Conservation (phyloP, 2,797 vertebrate species). For the Pangasius sanitwongsei region DNA sequence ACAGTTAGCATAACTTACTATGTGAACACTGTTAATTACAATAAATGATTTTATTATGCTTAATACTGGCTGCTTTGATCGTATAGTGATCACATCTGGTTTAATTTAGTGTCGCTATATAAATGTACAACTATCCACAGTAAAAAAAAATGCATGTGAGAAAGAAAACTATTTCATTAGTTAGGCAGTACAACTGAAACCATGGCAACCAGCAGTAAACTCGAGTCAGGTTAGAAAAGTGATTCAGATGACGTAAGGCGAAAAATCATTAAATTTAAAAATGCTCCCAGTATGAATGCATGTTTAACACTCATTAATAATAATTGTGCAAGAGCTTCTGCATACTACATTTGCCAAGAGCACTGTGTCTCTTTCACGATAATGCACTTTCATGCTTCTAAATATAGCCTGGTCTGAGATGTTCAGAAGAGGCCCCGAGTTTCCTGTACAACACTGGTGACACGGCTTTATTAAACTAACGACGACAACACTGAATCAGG, state of each 20-base stretch:
- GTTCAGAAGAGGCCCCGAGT: conserved; percentile 50
- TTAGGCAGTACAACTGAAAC: neutral
- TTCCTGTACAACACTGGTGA: conserved; percentile 56
- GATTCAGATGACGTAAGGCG: neutral
- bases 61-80: neutral
- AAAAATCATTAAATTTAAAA: neutral
- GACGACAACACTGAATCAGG: conserved; percentile 5
- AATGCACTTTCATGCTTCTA: conserved; percentile 52
- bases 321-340: neutral
- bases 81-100: neutral
- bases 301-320: neutral
- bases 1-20: neutral
- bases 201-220: neutral
- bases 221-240: neutral
- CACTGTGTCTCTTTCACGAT: conserved; percentile 43
- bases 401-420: conserved; percentile 48
- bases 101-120: neutral
- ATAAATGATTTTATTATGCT: neutral
- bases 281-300: neutral
- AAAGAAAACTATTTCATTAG: neutral
- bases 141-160: neutral
- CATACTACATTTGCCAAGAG: neutral
- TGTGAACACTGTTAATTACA: neutral
- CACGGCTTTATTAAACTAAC: conserved; percentile 63
- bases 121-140: neutral